Conservation (phyloP, 1,140 invertebrate species). For the Gyrodactylus salaris region DNA sequence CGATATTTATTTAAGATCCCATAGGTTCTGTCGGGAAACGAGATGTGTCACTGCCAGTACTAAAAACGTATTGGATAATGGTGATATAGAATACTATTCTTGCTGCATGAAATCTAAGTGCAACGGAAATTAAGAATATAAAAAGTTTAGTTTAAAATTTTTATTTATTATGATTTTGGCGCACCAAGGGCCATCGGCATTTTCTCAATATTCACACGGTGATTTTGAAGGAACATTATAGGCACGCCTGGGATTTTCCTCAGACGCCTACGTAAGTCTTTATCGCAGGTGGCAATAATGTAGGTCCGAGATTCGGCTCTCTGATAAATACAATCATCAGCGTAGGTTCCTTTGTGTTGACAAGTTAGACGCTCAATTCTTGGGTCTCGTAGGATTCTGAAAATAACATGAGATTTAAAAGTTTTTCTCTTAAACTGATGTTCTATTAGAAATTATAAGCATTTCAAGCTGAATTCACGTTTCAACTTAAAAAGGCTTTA, state of each 20-base stretch:
- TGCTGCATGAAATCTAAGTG: background rate
- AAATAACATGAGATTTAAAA: constrained; percentile 9
- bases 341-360: constrained; percentile 87
- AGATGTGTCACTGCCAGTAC: background rate
- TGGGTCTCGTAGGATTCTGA: constrained; percentile 57
- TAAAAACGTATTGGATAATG: background rate
- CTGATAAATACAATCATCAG: constrained; percentile 88
- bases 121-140: background rate
- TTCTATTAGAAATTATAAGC: background rate
- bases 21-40: background rate
- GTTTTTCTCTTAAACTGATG: background rate
- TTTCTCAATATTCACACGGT: constrained; percentile 31
- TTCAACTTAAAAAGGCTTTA: background rate
- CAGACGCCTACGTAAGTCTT: constrained; percentile 69
- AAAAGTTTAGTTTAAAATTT: background rate
- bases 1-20: background rate
- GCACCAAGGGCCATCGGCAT: constrained; percentile 45
- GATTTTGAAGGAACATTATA: constrained; percentile 44
- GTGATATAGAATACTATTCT: background rate
- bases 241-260: constrained; percentile 92
- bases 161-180: background rate
- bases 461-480: background rate
- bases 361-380: constrained; percentile 65
- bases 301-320: constrained; percentile 90
- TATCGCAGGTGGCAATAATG: constrained; percentile 94